A percentile compares a stretch with the other conserved stretches of the same genome.
Conservation (phyloP, 2,888 invertebrate species). For the Siphlonurus alternatus region DNA sequence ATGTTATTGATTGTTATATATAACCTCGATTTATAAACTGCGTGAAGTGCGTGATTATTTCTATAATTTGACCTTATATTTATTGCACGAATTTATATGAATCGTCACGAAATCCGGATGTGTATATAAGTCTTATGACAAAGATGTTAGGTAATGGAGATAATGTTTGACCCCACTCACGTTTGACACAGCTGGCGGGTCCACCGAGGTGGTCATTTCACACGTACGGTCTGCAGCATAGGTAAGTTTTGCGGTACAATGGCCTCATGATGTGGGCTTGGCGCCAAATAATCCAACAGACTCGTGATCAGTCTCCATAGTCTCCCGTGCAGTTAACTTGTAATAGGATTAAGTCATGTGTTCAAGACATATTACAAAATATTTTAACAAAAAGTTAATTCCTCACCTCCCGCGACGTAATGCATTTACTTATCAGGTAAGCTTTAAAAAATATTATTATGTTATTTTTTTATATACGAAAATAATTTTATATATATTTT, state of each 20-base stretch:
- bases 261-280: background rate
- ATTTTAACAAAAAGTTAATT: background rate
- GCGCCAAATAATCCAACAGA: background rate
- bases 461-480: no score
- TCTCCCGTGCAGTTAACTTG: background rate
- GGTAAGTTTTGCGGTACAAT: background rate
- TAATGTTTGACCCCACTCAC: background rate
- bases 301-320: background rate
- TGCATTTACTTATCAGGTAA: background rate
- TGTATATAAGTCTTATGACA: no score
- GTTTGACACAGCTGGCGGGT: background rate
- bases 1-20: no score
- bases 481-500: no score
- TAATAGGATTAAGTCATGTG: background rate
- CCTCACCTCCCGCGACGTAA: background rate
- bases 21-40: no score
- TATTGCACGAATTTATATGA: no score
- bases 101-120: no score
- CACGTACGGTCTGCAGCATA: background rate
- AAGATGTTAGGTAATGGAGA: no score
- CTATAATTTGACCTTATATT: no score
- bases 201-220: background rate
- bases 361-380: background rate
- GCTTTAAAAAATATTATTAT: no score
- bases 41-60: no score